A percentile compares a stretch with the other conserved stretches of the same genome.
These are phyloP conservation scores for Lycocerus yunnanus DNA, from an alignment of 2,888 invertebrate genomes.

Conservation along the genomic window DNA sequence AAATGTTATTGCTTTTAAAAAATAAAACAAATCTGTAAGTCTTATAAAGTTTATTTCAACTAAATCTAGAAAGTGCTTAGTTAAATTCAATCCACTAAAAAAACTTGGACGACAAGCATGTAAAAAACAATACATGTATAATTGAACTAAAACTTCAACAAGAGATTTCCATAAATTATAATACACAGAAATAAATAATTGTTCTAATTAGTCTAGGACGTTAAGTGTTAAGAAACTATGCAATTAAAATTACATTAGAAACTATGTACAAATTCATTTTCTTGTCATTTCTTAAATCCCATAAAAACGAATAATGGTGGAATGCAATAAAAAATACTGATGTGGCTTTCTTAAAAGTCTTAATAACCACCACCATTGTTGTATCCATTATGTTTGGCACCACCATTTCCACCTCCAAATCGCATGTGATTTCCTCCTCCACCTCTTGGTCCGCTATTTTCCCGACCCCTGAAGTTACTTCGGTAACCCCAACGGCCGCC, in stretches of 20 bases:
- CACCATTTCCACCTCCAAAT: conserved; percentile 32
- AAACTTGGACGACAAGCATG: not conserved
- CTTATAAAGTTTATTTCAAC: not conserved
- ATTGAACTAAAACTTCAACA: not conserved
- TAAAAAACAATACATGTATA: not conserved
- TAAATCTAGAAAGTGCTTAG: not conserved
- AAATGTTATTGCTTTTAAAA: too few relatives aligned
- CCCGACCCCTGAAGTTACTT: conserved; percentile 51
- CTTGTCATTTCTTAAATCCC: not conserved
- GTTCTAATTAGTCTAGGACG: not conserved
- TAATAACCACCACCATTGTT: conserved; percentile 28
- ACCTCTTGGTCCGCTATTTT: conserved; percentile 45
- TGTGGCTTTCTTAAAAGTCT: not conserved
- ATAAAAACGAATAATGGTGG: not conserved
- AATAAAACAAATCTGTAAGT: not conserved
- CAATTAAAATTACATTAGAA: not conserved
- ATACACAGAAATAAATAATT: not conserved
- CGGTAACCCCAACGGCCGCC: conserved; percentile 62
- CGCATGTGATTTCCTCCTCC: conserved; percentile 35
- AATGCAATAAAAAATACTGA: not conserved
- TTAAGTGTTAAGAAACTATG: not conserved
- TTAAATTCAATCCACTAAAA: not conserved
- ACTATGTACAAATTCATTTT: not conserved
- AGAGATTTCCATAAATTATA: not conserved
- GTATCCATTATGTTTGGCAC: conserved; percentile 36